Conservation (phyloP, 1,140 invertebrate species). For the Caenorhabditis brenneri region DNA sequence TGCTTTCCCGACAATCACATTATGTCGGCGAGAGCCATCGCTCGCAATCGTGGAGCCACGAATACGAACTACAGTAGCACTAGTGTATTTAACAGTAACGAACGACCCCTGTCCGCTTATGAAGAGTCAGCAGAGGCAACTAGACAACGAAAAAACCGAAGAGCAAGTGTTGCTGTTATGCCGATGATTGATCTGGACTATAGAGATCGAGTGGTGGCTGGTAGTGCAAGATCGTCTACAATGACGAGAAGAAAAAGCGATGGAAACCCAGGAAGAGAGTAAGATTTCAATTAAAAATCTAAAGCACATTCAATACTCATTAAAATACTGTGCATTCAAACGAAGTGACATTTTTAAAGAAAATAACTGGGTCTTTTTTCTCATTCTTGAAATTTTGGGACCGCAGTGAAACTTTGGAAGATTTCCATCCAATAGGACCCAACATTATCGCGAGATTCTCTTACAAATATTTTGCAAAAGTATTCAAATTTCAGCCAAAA, state of each 20-base stretch:
- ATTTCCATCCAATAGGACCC: too few species aligned
- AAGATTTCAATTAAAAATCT: background rate
- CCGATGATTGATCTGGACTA: constrained; percentile 13
- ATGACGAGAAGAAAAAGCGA: background rate
- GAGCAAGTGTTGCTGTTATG: constrained; percentile 15
- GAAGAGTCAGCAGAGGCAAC: constrained; percentile 2
- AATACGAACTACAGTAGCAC: background rate
- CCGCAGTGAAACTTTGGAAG: too few species aligned
- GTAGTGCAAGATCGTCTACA: background rate
- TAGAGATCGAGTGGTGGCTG: constrained; percentile 7
- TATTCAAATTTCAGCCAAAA: too few species aligned
- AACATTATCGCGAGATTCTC: too few species aligned
- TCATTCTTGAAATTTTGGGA: too few species aligned
- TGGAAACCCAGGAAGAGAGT: background rate
- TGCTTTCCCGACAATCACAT: background rate
- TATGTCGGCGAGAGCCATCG: constrained; percentile 37
- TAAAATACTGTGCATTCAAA: too few species aligned
- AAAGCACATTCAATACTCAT: too few species aligned
- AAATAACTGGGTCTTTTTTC: too few species aligned
- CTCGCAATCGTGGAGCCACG: background rate
- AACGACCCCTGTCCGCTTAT: constrained; percentile 19
- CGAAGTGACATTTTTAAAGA: too few species aligned
- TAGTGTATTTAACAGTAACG: background rate
- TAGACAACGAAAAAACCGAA: background rate
- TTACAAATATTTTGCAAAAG: too few species aligned